Evolutionary conservation across 2,888 invertebrate genomes (phyloP), one percentile per base, ranked within the genome.

Genomic region (Coremacera marginata): DNA sequence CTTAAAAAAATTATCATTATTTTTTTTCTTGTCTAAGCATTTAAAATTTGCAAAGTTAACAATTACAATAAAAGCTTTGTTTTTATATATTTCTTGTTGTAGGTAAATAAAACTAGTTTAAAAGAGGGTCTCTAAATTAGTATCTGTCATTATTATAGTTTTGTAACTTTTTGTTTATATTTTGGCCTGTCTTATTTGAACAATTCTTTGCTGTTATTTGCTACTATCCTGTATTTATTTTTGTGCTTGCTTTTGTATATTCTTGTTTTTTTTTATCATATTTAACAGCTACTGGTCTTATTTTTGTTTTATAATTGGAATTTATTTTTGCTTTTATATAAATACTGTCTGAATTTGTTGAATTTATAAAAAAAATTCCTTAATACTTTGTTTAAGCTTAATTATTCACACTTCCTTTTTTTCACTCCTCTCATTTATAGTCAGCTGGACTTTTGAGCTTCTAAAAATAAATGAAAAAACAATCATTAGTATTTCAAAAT

Each of bases 31-130:
- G 55, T 27, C 55, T 74, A 76, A 77, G 44, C 62, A 70, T 73
- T 77, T 77, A 73, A 77, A 78, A 79, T 75, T 49, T 77, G 78
- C 76, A 62, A 73, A 51, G 63, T 51, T 51, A 73, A 71, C 71
- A 71, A 57, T 60, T 71, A 71, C 37, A 60, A 63, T 73, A 73
- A 63, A 73, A 73, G 71, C 71, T 71, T 68, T 68, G 8, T 27
- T 60, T 27, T 22, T 27, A 27, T 27, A 68, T 51, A 51, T 68
- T 51, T 51, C 68, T 49, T 68, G 63, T 25, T 68, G 68, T 68
- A 27, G 22, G 25, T 68, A 68, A 68, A 68, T 44, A 44, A 44
- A 44, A 11, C 44, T 44, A 44, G 44, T 44, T 44, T 44, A 11
- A 44, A 44, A 44, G 44, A 2, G 44, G 11, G 44, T 2, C 14